Evolutionary conservation across 1,140 invertebrate species (phyloP).

Genomic region (Tenebrio molitor): DNA sequence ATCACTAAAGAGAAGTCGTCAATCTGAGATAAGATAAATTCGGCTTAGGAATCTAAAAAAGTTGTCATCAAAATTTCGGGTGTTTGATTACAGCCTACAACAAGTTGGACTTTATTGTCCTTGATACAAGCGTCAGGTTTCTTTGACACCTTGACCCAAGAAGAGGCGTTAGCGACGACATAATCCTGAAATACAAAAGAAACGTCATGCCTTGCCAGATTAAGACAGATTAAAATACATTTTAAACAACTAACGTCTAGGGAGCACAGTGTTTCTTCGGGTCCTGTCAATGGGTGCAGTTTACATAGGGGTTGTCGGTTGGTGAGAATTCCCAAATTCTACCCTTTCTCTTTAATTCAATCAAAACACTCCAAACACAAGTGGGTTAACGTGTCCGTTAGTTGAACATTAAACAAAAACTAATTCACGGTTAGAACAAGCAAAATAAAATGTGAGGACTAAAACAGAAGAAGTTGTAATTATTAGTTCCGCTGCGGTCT

Average conservation of each 20-base stretch:
- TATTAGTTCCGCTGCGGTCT: no score
- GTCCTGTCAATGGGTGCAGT: not conserved
- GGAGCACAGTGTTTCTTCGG: slow-evolving; percentile 42
- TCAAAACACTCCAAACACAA: slow-evolving; percentile 8
- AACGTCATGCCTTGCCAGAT: slow-evolving; percentile 56
- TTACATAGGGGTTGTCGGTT: not conserved
- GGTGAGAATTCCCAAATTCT: slow-evolving; percentile 34
- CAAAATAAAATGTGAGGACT: not conserved
- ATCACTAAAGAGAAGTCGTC: slow-evolving; percentile 27
- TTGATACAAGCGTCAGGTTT: slow-evolving; percentile 48
- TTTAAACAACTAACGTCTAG: slow-evolving; percentile 55
- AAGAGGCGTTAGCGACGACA: slow-evolving; percentile 51
- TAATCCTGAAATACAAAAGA: slow-evolving; percentile 53
- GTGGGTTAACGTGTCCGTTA: slow-evolving; percentile 28
- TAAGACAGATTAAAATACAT: slow-evolving; percentile 55
- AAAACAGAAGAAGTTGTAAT: no score
- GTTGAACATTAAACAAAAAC: not conserved
- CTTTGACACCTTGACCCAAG: slow-evolving; percentile 50
- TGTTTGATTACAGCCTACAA: slow-evolving; percentile 29
- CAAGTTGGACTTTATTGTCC: slow-evolving; percentile 39
- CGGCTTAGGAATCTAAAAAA: slow-evolving; percentile 35
- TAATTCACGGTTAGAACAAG: not conserved
- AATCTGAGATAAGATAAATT: slow-evolving; percentile 30
- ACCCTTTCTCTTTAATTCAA: not conserved
- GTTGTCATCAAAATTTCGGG: slow-evolving; percentile 42